These are phyloP conservation scores for Ochropleura leucogaster DNA, from an alignment of 2,888 invertebrate genomes.

Conservation along the genomic window DNA sequence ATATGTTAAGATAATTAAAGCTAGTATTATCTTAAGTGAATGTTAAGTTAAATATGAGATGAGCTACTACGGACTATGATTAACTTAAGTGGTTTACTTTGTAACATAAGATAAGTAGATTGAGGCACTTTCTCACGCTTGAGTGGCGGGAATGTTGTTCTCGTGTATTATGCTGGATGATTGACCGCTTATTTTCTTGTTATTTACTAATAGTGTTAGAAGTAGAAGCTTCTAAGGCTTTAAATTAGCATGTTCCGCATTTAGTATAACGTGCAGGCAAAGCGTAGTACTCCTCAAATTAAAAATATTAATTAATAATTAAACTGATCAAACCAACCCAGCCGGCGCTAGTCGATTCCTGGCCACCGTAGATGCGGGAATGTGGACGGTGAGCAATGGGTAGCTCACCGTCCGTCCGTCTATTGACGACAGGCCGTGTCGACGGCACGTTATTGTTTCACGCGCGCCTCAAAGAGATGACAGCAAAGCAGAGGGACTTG, in stretches of 20 bases:
- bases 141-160: constrained; percentile 21
- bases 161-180: neutral
- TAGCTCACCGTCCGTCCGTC: too few relatives aligned
- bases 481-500: too few relatives aligned
- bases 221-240: neutral
- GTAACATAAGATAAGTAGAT: constrained; percentile 39
- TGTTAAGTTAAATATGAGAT: constrained; percentile 46
- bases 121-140: constrained; percentile 23
- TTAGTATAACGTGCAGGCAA: too few relatives aligned
- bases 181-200: neutral
- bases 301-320: too few relatives aligned
- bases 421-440: too few relatives aligned
- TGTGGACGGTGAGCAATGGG: too few relatives aligned
- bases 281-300: too few relatives aligned
- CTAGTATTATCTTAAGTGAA: constrained; percentile 33
- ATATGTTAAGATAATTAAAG: constrained; percentile 37
- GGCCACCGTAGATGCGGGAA: too few relatives aligned
- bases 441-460: too few relatives aligned
- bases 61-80: constrained; percentile 33
- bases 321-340: too few relatives aligned
- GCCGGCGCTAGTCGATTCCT: too few relatives aligned
- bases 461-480: too few relatives aligned
- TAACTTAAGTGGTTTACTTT: constrained; percentile 51
- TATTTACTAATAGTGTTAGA: neutral
- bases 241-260: neutral